These are phyloP conservation scores for Pachypanchax playfairii DNA, from an alignment of 2,113 vertebrate species.

Conservation along the genomic window DNA sequence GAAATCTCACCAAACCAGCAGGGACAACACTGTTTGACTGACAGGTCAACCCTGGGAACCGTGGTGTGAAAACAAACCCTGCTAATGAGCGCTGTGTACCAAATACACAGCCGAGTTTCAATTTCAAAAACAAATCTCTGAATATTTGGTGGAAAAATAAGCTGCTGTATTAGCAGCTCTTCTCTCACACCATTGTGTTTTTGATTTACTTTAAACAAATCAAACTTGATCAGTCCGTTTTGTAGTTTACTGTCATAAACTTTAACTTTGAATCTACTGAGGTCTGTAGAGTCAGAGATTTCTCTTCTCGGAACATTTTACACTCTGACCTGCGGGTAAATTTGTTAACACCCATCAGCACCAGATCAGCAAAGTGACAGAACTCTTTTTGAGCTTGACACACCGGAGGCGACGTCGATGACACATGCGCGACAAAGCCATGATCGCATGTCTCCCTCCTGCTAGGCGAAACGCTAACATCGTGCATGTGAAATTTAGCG, in stretches of 20 bases:
- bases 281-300: background rate
- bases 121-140: slow-evolving; percentile 17
- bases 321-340: background rate
- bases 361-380: no score
- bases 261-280: background rate
- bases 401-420: no score
- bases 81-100: slow-evolving; percentile 10
- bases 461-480: no score
- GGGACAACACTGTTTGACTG: slow-evolving; percentile 9
- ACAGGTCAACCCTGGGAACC: slow-evolving; percentile 30
- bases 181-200: background rate
- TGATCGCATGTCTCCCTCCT: no score
- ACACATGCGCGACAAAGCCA: no score
- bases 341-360: background rate
- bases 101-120: background rate
- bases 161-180: background rate
- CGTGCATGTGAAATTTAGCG: no score
- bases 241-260: background rate
- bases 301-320: background rate
- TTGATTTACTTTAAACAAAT: background rate
- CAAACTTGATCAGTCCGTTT: background rate
- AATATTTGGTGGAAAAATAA: background rate
- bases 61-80: slow-evolving; percentile 24
- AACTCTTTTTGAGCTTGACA: no score
- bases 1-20: slow-evolving; percentile 4